Evolutionary conservation across 2,113 vertebrate species (phyloP).

Genomic region (Empidonax alnorum): DNA sequence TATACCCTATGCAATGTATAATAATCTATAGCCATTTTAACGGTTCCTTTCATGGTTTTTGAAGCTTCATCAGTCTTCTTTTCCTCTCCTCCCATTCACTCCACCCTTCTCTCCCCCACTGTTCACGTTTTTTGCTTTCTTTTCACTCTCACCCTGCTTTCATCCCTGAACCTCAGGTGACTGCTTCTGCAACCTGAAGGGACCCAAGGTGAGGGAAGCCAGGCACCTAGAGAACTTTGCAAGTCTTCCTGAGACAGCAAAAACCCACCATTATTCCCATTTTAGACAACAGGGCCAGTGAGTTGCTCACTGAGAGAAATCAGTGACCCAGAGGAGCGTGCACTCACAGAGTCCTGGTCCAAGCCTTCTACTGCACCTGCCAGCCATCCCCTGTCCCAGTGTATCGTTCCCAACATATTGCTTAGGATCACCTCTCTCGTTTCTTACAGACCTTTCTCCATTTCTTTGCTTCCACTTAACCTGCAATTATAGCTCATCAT

Average conservation of each 20-base stretch:
- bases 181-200: not conserved
- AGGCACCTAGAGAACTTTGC: not conserved
- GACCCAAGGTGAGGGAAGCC: not conserved
- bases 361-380: not conserved
- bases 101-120: not conserved
- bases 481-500: not conserved
- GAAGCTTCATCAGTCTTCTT: not conserved
- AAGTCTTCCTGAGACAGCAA: not conserved
- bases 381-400: not conserved
- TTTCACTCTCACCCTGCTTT: not conserved
- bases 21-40: not conserved
- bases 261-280: not conserved
- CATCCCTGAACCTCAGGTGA: not conserved
- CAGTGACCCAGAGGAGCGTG: rapidly evolving
- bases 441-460: not conserved
- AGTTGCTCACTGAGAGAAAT: not conserved
- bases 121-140: not conserved
- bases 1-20: not conserved
- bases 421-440: not conserved
- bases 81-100: not conserved
- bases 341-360: not conserved
- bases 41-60: not conserved
- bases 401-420: not conserved
- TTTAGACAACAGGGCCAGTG: not conserved
- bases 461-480: not conserved